phyloP scores from a whole-genome alignment of 2,888 invertebrate genomes.

The Tipula lateralis region DNA sequence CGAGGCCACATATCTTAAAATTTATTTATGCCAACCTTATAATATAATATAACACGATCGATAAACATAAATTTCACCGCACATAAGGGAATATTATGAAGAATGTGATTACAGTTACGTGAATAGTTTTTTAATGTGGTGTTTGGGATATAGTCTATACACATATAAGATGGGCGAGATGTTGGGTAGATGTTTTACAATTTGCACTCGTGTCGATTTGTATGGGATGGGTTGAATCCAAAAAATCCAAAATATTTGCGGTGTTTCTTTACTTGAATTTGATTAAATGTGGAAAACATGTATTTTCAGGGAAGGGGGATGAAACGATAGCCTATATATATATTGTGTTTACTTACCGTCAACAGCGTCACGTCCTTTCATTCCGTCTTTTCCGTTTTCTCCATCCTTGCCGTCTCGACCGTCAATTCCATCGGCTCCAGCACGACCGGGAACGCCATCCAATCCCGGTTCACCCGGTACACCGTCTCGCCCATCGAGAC shows the following conservation, averaged over 20 bases:
- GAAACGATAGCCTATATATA: too few relatives aligned
- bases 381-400: conserved; percentile 56
- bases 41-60: neutral
- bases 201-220: neutral
- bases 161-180: neutral
- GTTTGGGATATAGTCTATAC: neutral
- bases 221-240: neutral
- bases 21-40: neutral
- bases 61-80: neutral
- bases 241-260: neutral
- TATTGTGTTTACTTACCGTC: too few relatives aligned
- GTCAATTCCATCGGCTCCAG: conserved; percentile 76
- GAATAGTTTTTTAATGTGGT: neutral
- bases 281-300: neutral
- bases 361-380: conserved; percentile 61
- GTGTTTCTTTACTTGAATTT: neutral
- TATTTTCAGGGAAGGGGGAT: too few relatives aligned
- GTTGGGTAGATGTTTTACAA: neutral
- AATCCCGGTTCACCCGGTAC: conserved; percentile 87
- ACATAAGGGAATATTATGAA: neutral
- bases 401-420: conserved; percentile 70
- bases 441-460: conserved; percentile 79
- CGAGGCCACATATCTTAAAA: neutral
- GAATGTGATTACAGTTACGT: conserved; percentile 11
- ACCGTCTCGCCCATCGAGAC: conserved; percentile 81